A percentile compares a stretch with the other conserved stretches of the same genome.
Evolutionary conservation across 1,140 invertebrate genomes (phyloP).

Genomic region (Bombyx mandarina): DNA sequence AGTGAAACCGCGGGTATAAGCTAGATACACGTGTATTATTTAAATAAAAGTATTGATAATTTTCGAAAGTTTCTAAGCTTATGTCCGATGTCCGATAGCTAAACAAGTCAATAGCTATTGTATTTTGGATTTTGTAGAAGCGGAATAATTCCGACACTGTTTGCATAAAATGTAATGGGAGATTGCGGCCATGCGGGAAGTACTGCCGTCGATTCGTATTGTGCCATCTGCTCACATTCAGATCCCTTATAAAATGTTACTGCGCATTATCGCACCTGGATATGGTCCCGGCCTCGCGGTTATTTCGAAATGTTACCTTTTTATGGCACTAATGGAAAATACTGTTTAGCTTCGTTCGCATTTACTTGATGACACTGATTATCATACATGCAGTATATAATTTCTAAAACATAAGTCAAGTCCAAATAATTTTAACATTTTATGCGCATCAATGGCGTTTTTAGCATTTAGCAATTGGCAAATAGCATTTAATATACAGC

Average conservation of each 20-base stretch:
- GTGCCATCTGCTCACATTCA: conserved; percentile 64
- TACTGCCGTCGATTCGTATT: conserved; percentile 51
- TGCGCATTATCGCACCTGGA: conserved; percentile 59
- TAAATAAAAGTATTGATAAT: no score
- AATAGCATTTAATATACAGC: no score
- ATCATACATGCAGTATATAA: no score
- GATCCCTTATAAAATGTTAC: conserved; percentile 67
- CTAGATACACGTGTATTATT: no score
- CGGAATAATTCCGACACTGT: conserved; percentile 30
- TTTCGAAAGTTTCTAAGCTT: no score
- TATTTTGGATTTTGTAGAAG: conserved; percentile 29
- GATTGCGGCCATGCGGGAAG: conserved; percentile 51
- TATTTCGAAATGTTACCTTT: conserved; percentile 55
- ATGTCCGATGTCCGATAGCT: no score
- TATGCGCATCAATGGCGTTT: no score
- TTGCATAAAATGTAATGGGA: conserved; percentile 48
- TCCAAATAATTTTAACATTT: no score
- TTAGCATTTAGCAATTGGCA: no score
- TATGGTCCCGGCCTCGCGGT: conserved; percentile 41
- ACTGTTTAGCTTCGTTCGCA: conserved; percentile 46
- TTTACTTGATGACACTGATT: conserved; percentile 12
- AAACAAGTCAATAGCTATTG: conserved; percentile 5
- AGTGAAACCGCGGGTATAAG: no score
- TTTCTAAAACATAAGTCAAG: no score
- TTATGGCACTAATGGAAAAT: conserved; percentile 61